Conservation (phyloP, 1,140 invertebrate genomes). For the Lepidotrigona ventralis region DNA sequence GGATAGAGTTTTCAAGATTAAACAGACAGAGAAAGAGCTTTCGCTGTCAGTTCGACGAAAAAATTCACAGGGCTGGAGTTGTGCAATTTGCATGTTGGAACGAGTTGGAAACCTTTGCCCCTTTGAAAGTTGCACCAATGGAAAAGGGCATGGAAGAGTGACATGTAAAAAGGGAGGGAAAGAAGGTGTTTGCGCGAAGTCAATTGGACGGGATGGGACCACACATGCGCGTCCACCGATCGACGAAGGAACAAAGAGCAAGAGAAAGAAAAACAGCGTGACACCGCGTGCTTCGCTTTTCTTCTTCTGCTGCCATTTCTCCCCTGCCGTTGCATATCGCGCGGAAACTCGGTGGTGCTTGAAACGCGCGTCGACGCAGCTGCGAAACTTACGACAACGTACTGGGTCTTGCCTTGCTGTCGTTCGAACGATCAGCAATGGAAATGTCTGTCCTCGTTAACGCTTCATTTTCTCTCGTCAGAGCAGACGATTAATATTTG, state of each 20-base stretch:
- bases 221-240: conserved; percentile 3
- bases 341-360: conserved; percentile 38
- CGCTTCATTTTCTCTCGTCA: conserved; percentile 21
- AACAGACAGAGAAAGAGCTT: background rate
- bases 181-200: background rate
- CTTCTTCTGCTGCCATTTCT: conserved; percentile 13
- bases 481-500: conserved; percentile 21
- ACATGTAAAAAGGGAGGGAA: background rate
- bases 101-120: background rate
- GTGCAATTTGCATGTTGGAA: background rate
- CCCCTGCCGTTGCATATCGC: conserved; percentile 18
- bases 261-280: conserved; percentile 16
- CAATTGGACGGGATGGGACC: conserved; percentile 4
- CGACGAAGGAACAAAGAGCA: background rate
- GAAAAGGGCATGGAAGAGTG: background rate
- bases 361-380: conserved; percentile 47
- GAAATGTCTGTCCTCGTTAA: conserved; percentile 53
- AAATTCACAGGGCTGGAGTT: background rate
- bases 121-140: background rate
- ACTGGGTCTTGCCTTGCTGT: background rate
- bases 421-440: conserved; percentile 43
- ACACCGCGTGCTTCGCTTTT: background rate
- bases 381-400: conserved; percentile 29
- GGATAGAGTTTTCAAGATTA: background rate
- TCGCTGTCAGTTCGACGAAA: background rate